Base-by-base conservation (phyloP, 2,113 vertebrate genomes). In the Ariopsis seemanni region DNA sequence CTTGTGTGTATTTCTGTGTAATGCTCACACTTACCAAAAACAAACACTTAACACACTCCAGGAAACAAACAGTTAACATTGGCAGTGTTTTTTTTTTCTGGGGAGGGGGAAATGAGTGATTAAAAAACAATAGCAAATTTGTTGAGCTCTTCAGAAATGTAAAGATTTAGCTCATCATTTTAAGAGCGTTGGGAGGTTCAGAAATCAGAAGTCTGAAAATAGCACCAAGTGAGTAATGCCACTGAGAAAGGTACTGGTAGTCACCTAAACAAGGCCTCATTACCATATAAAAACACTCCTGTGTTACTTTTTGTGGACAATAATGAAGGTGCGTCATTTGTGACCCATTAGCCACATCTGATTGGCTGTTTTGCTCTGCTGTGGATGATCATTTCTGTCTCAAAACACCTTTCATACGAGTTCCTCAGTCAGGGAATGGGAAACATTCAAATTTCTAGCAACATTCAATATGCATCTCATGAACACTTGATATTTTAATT, bases 1-100 rank as follows among this genome's bases (percentile, higher is more conserved):
- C 60, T 83, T 89, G 84, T 89, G 20, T 85, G 50, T 87, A 78
- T 87, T 82, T 87, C 12, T 78, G 83, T 87, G 78, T 87, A 79
- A 62, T 77, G 85, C 62, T 74, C 63, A 42, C 52, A 72, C 48
- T 65, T 72, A 20, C 27, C 63, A 15, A 63, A 82, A 78, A 57
- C 34, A 84, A 50, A 22, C 22, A 82, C 48, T 85, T 82, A 25
- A 82, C 55, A 89, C 78, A 85, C 25, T 85, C 25, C 25, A 65
- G 48, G 10, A 75, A 83, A 86, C 22, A 83, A 60, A 53, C 22
- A 2, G 55, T 17, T 63, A 75, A 57, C 14, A 48, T 27, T 42
- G 62, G 50, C 55, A 20, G 63, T 6, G 9, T 65, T 53, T n/a
- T 25, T 20, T 27, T 9, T 50, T 15, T 57, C 55, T 12, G 10